phyloP scores from a whole-genome alignment of 2,113 vertebrate genomes.

The Raja brachyura region DNA sequence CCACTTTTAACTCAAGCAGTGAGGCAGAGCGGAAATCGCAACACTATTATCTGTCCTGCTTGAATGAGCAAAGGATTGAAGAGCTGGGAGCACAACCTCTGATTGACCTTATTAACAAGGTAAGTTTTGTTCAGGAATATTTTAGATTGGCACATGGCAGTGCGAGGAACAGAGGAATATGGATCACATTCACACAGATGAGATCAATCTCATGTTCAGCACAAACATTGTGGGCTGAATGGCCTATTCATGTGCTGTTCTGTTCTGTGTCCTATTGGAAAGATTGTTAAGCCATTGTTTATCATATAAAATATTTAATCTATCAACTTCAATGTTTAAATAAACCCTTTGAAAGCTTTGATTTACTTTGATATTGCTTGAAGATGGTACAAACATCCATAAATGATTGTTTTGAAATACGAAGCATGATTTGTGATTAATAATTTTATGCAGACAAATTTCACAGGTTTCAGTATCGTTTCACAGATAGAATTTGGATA shows the following conservation, averaged over 20 bases:
- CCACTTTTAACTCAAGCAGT: slow-evolving; percentile 88
- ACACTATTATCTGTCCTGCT: slow-evolving; percentile 88
- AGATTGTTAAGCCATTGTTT: background rate
- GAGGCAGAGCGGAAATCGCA: slow-evolving; percentile 91
- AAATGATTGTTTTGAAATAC: background rate
- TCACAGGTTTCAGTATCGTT: background rate
- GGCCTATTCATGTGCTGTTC: too few relatives aligned
- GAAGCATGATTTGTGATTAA: background rate
- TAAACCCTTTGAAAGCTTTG: background rate
- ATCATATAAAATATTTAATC: background rate
- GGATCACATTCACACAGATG: too few relatives aligned
- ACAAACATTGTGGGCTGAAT: too few relatives aligned
- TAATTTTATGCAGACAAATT: background rate
- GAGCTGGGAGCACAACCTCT: slow-evolving; percentile 85
- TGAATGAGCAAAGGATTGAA: slow-evolving; percentile 81
- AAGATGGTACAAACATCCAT: background rate
- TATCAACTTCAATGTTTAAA: background rate
- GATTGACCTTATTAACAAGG: slow-evolving; percentile 84
- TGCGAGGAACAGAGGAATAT: too few relatives aligned
- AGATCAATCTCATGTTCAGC: too few relatives aligned
- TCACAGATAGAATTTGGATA: background rate
- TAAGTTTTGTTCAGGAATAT: slow-evolving; percentile 44
- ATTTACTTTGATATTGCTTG: background rate
- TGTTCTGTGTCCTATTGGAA: background rate
- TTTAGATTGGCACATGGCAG: too few relatives aligned